These are phyloP conservation scores for Sinocyclocheilus maitianheensis DNA, from an alignment of 2,113 vertebrate species.

Conservation along the genomic window DNA sequence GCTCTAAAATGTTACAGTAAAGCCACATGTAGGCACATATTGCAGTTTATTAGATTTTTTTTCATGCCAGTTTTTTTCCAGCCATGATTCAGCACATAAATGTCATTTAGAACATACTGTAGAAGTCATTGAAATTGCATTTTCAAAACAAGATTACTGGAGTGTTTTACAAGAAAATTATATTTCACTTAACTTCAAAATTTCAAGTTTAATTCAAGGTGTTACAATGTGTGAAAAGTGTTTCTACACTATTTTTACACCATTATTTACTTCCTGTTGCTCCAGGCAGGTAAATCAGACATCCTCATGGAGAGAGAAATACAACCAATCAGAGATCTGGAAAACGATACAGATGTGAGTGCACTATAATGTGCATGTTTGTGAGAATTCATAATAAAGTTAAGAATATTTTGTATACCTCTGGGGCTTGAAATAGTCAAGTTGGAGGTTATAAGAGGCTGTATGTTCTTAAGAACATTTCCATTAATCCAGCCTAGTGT, in stretches of 20 bases:
- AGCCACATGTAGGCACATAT: background rate
- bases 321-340: slow-evolving; percentile 68
- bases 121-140: background rate
- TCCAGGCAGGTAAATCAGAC: slow-evolving; percentile 68
- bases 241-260: too few relatives aligned
- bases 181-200: too few relatives aligned
- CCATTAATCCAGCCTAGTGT: background rate
- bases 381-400: background rate
- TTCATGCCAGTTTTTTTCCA: background rate
- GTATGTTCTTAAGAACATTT: background rate
- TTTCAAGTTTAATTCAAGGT: too few relatives aligned
- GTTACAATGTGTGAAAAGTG: too few relatives aligned
- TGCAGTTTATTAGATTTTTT: background rate
- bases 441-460: too few relatives aligned
- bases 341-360: slow-evolving; percentile 80
- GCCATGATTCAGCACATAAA: background rate
- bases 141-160: too few relatives aligned
- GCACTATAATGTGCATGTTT: background rate
- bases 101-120: background rate
- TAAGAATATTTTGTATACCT: background rate
- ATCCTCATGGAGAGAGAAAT: slow-evolving; percentile 59
- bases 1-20: background rate
- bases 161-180: too few relatives aligned
- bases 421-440: too few relatives aligned
- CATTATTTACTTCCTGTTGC: background rate